These are phyloP conservation scores for Pelodiscus sinensis DNA, from an alignment of 2,113 vertebrate genomes.

Conservation along the genomic window DNA sequence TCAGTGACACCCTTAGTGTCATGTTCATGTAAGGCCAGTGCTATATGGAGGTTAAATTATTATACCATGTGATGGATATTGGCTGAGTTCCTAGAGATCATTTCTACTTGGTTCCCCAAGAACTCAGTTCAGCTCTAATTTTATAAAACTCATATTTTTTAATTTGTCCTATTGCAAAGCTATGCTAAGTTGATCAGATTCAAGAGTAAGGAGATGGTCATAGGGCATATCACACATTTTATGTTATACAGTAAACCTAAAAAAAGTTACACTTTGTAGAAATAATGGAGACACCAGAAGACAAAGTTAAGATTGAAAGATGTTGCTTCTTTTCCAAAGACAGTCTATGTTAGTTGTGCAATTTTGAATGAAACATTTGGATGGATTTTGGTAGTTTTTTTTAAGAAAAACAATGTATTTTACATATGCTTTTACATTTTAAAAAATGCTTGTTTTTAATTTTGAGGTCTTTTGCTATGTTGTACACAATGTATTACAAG, in stretches of 20 bases:
- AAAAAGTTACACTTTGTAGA: neutral
- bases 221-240: neutral
- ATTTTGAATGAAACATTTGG: neutral
- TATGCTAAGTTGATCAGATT: neutral
- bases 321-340: neutral
- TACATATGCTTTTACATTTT: neutral
- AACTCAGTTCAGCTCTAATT: neutral
- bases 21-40: neutral
- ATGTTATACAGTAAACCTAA: neutral
- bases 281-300: neutral
- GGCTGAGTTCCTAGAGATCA: neutral
- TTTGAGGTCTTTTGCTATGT: neutral
- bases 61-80: neutral
- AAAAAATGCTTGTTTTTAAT: neutral
- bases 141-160: neutral
- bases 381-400: neutral
- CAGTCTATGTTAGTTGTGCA: neutral
- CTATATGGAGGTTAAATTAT: neutral
- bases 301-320: neutral
- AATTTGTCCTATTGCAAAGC: neutral
- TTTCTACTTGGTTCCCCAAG: neutral
- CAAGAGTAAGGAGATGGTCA: neutral
- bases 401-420: neutral
- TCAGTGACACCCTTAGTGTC: neutral
- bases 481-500: neutral